A percentile compares a stretch with the other conserved stretches of the same genome.
Evolutionary conservation across 1,140 invertebrate genomes (phyloP).

Genomic region (Diuraphis noxia): DNA sequence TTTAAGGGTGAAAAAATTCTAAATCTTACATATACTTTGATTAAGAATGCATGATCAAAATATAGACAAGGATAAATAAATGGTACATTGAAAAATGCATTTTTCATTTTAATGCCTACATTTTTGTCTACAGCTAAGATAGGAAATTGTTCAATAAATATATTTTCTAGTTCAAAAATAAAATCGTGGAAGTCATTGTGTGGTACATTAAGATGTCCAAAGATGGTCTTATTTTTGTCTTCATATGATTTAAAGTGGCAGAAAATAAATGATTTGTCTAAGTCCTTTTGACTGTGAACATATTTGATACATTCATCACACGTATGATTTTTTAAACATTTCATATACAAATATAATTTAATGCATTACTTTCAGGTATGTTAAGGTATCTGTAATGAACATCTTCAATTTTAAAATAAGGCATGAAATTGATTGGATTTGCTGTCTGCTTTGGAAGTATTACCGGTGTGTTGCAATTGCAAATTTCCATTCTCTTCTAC

Average conservation of each 20-base stretch:
- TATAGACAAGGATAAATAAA: neutral
- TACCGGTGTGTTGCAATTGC: neutral
- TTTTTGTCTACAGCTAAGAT: neutral
- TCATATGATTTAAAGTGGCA: neutral
- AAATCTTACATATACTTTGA: neutral
- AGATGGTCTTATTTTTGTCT: neutral
- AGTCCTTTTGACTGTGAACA: neutral
- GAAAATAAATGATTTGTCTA: slow-evolving; percentile 4
- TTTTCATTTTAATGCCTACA: neutral
- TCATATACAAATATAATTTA: neutral
- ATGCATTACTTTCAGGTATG: slow-evolving; percentile 1
- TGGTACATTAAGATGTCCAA: neutral
- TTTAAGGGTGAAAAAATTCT: neutral
- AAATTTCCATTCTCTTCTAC: neutral
- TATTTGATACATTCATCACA: neutral
- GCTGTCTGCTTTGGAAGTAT: neutral
- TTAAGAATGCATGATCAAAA: neutral
- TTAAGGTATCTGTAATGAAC: neutral
- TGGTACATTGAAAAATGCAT: neutral
- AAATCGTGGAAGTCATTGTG: neutral
- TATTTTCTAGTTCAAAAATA: neutral
- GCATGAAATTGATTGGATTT: neutral
- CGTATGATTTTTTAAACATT: neutral
- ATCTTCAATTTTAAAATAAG: neutral
- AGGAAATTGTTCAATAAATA: neutral